phyloP scores from a whole-genome alignment of 2,113 vertebrate genomes.

The Heptranchias perlo region DNA sequence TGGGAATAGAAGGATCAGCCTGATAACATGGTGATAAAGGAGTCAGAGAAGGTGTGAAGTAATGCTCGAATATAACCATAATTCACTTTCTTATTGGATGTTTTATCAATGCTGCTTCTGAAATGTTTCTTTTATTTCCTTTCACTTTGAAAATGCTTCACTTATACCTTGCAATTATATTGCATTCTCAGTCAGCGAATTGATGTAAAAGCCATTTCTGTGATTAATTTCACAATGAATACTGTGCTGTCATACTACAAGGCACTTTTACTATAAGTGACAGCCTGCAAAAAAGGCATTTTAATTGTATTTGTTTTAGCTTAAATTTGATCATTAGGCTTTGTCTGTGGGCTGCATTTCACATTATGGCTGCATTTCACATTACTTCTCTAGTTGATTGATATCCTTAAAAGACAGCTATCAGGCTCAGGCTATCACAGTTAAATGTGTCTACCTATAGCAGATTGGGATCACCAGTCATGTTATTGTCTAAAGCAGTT shows the following conservation, averaged over 20 bases:
- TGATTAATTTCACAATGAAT: neutral
- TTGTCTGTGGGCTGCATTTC: conserved; percentile 9
- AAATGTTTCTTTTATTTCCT: conserved; percentile 23
- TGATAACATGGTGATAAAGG: conserved; percentile 22
- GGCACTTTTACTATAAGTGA: neutral
- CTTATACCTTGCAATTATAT: conserved; percentile 2
- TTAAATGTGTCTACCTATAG: neutral
- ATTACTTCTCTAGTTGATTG: neutral
- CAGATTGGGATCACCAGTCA: neutral
- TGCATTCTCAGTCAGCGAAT: neutral
- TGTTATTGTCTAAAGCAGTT: neutral
- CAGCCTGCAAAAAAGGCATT: conserved; percentile 15
- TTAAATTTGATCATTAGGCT: conserved; percentile 7
- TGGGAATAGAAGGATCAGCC: neutral
- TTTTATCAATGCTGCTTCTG: conserved; percentile 12
- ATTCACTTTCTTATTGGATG: conserved; percentile 17
- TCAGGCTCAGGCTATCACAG: neutral
- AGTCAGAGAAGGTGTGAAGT: neutral
- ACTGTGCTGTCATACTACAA: neutral
- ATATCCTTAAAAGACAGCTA: neutral
- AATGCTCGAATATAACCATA: conserved; percentile 22
- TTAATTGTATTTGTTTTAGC: neutral
- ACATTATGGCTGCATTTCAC: neutral
- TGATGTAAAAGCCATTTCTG: neutral
- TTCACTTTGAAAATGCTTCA: conserved; percentile 28